These are phyloP conservation scores for Geococcyx californianus DNA, from an alignment of 2,113 vertebrate species.

Conservation along the genomic window DNA sequence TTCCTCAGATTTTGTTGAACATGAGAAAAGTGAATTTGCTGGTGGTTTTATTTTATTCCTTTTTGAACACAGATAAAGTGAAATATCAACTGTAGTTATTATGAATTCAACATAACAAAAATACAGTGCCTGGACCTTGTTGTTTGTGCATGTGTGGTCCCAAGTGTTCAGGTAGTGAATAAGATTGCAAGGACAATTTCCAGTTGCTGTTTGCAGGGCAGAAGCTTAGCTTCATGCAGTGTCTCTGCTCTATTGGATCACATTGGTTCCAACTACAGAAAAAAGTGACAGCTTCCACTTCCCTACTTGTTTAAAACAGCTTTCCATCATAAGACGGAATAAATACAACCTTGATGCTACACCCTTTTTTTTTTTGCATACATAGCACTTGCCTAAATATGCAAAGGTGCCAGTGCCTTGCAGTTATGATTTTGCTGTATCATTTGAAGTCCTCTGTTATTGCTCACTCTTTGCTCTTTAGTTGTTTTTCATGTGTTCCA, in stretches of 20 bases:
- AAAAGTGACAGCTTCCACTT: not conserved
- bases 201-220: not conserved
- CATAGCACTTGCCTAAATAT: not conserved
- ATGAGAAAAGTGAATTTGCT: not conserved
- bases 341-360: not conserved
- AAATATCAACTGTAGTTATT: not conserved
- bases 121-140: not conserved
- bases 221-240: not conserved
- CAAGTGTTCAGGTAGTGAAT: not conserved
- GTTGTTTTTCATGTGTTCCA: not conserved
- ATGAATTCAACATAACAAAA: not conserved
- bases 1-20: not conserved
- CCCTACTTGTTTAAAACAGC: not conserved
- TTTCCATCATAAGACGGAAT: not conserved
- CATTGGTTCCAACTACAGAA: not conserved
- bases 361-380: fast-evolving
- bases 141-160: not conserved
- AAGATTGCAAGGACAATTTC: not conserved
- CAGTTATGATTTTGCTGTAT: not conserved
- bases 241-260: not conserved
- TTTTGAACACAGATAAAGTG: not conserved
- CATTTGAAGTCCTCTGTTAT: not conserved
- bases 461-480: not conserved
- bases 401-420: fast-evolving
- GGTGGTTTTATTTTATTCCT: not conserved